Evolutionary conservation across 2,797 vertebrate genomes (phyloP).

Genomic region (Glyptemys insculpta): DNA sequence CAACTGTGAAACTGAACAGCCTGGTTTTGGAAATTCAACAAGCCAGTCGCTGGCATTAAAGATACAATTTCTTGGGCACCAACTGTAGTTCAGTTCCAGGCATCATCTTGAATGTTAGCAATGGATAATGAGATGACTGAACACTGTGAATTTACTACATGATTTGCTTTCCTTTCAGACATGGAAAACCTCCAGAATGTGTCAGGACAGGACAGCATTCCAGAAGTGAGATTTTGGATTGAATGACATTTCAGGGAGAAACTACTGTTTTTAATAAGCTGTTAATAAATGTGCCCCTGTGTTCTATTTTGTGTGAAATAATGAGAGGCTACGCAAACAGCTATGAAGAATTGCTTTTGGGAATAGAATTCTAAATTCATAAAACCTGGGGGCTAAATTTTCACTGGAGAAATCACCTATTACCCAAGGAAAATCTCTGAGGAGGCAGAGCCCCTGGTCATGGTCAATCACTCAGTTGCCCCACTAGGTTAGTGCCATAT

Average conservation of each 20-base stretch:
- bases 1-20: not conserved
- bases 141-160: not conserved
- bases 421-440: not conserved
- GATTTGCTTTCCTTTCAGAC: conserved; percentile 2
- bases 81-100: not conserved
- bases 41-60: not conserved
- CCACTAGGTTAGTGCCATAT: not conserved
- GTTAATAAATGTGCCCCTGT: conserved; percentile 25
- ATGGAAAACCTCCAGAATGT: conserved; percentile 12
- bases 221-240: conserved; percentile 34
- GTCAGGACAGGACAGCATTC: conserved; percentile 42
- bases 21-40: not conserved
- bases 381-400: not conserved
- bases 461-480: not conserved
- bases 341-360: not conserved
- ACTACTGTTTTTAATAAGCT: conserved; percentile 44
- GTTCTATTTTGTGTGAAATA: conserved; percentile 37
- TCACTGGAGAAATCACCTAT: not conserved
- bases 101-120: conserved; percentile 20
- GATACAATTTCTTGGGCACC: not conserved
- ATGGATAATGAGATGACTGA: not conserved
- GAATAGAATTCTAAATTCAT: not conserved
- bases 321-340: not conserved
- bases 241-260: conserved; percentile 38
- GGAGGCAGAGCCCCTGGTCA: not conserved